Evolutionary conservation across 2,113 vertebrate species (phyloP).

Genomic region (Siniperca knerii): DNA sequence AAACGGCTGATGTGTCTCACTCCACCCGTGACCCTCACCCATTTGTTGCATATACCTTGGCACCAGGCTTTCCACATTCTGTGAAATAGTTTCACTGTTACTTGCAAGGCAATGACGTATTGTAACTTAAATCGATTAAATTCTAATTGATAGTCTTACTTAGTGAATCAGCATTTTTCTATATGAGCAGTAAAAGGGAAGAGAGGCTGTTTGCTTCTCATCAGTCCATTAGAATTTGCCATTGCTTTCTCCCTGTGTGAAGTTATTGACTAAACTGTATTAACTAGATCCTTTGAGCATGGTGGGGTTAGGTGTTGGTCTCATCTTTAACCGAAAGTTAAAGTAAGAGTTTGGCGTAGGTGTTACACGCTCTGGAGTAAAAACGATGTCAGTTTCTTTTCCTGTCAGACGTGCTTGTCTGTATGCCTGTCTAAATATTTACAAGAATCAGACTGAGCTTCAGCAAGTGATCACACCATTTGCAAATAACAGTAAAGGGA

Average conservation of each 20-base stretch:
- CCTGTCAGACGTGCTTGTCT: slow-evolving; percentile 23
- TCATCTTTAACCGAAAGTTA: neutral
- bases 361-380: neutral
- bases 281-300: neutral
- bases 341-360: neutral
- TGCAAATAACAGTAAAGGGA: slow-evolving; percentile 42
- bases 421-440: slow-evolving; percentile 9
- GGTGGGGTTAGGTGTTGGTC: neutral
- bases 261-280: neutral
- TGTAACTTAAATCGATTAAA: neutral
- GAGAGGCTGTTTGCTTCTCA: neutral
- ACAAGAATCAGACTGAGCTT: slow-evolving; percentile 8
- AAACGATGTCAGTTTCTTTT: slow-evolving; percentile 33
- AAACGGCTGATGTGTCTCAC: slow-evolving; percentile 9
- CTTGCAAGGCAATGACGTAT: no score
- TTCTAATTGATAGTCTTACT: neutral
- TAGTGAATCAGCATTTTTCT: neutral
- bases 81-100: neutral
- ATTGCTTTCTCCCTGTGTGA: neutral
- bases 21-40: slow-evolving; percentile 25
- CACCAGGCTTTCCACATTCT: neutral
- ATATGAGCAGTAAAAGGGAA: neutral
- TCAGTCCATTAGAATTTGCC: neutral
- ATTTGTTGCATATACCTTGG: slow-evolving; percentile 5
- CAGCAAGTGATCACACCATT: slow-evolving; percentile 14